Evolutionary conservation across 2,113 vertebrate genomes (phyloP).

Genomic region (Aramus guarauna): DNA sequence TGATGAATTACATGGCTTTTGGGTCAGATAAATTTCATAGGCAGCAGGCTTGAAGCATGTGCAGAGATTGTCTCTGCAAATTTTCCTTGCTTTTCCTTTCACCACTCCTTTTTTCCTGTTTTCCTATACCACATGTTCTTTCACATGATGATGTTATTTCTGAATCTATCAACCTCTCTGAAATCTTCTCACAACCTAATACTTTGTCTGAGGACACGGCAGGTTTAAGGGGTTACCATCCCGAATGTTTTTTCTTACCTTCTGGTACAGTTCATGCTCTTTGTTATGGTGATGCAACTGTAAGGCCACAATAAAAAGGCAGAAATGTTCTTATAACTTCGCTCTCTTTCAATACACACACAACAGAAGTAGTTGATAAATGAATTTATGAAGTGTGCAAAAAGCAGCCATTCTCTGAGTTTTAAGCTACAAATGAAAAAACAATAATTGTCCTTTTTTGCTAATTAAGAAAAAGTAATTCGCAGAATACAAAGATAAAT

Average conservation of each 20-base stretch:
- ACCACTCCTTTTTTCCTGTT: fast-evolving
- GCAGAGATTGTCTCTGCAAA: neutral
- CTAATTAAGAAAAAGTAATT: neutral
- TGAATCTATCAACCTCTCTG: neutral
- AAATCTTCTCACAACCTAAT: neutral
- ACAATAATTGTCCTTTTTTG: neutral
- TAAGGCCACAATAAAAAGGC: neutral
- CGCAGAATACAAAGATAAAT: neutral
- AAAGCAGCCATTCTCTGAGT: neutral
- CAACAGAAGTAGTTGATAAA: neutral
- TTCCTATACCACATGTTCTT: neutral
- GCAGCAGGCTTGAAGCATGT: neutral
- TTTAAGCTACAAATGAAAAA: neutral
- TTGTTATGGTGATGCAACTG: neutral
- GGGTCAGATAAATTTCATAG: neutral
- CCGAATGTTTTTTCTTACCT: neutral
- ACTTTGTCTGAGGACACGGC: neutral
- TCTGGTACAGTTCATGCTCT: neutral
- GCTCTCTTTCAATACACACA: neutral
- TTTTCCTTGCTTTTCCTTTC: neutral
- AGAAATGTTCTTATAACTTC: neutral
- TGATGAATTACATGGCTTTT: neutral
- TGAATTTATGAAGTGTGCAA: neutral
- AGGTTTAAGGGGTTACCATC: neutral
- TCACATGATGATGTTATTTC: neutral